Percentiles rank a stretch among this genome's conserved stretches.
Evolutionary conservation across 2,888 invertebrate genomes (phyloP).

Genomic region (Platerodrilus igneus): DNA sequence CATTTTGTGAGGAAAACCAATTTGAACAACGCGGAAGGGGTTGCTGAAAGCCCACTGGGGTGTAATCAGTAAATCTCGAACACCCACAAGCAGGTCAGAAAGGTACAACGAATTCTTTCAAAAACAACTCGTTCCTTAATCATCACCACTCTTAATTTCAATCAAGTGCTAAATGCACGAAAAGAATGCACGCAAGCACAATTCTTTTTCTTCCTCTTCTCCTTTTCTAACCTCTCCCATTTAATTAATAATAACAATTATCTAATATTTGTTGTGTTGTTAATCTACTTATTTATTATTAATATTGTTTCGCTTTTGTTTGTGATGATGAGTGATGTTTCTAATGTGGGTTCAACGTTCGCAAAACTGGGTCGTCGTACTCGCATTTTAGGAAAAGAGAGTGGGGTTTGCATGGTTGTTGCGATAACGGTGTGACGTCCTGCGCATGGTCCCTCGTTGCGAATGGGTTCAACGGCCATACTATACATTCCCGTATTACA

Average conservation of each 20-base stretch:
- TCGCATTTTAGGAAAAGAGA: slow-evolving; percentile 26
- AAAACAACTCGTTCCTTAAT: too few species aligned
- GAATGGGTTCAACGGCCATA: slow-evolving; percentile 34
- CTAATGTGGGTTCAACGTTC: slow-evolving; percentile 34
- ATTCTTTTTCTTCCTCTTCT: too few species aligned
- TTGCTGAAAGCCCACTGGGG: too few species aligned
- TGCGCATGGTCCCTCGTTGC: slow-evolving; percentile 33
- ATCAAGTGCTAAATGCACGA: too few species aligned
- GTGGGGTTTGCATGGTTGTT: slow-evolving; percentile 34
- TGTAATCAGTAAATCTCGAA: too few species aligned
- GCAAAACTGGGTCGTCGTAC: slow-evolving; percentile 36
- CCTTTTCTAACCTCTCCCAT: too few species aligned
- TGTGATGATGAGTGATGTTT: slow-evolving; percentile 25
- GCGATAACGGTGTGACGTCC: slow-evolving; percentile 34
- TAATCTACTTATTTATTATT: slow-evolving; percentile 2
- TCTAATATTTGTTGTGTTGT: slow-evolving; percentile 2
- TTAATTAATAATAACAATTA: too few species aligned
- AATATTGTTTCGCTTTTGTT: slow-evolving; percentile 30
- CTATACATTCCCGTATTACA: slow-evolving; percentile 34
- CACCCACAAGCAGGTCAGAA: slow-evolving; percentile 34
- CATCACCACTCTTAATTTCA: too few species aligned
- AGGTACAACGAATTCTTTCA: slow-evolving; percentile 35
- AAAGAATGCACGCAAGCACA: too few species aligned
- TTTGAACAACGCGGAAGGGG: slow-evolving; percentile 11
- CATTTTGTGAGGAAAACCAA: slow-evolving; percentile 5